phyloP scores from a whole-genome alignment of 2,113 vertebrate species.

The Montifringilla adamsi region DNA sequence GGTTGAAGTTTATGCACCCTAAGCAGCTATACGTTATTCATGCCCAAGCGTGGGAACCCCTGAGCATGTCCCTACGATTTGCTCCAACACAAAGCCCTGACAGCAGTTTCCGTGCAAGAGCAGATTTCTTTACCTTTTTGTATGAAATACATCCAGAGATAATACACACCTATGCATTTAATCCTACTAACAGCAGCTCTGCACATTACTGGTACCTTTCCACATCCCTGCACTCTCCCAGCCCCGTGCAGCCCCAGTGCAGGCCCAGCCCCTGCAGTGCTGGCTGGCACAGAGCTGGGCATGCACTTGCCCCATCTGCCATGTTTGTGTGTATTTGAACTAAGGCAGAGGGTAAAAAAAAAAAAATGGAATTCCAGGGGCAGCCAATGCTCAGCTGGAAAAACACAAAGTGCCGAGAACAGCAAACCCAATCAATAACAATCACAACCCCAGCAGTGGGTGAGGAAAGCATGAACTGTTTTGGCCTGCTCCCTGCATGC shows the following conservation, averaged over 20 bases:
- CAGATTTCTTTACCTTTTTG: not conserved
- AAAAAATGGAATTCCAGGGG: not conserved
- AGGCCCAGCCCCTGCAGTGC: not conserved
- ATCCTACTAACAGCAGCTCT: not conserved
- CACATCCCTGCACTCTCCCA: not conserved
- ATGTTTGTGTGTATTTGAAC: not conserved
- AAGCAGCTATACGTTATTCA: not conserved
- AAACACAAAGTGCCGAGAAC: slow-evolving; percentile 60
- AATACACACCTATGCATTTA: not conserved
- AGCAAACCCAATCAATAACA: slow-evolving; percentile 63
- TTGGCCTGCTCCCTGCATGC: slow-evolving; percentile 1
- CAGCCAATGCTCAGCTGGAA: slow-evolving; percentile 49
- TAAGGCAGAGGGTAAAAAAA: not conserved
- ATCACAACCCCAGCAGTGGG: slow-evolving; percentile 29
- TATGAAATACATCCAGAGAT: not conserved
- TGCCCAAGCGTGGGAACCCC: not conserved
- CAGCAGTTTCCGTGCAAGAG: not conserved
- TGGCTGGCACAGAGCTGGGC: not conserved
- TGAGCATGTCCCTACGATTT: not conserved
- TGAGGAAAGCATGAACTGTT: slow-evolving; percentile 25
- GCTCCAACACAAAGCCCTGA: not conserved
- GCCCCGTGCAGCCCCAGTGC: not conserved
- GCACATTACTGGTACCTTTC: not conserved
- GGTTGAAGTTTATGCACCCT: not conserved
- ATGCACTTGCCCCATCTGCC: not conserved